Evolutionary conservation across 2,888 invertebrate species (phyloP).

Genomic region (Penaeus monodon): DNA sequence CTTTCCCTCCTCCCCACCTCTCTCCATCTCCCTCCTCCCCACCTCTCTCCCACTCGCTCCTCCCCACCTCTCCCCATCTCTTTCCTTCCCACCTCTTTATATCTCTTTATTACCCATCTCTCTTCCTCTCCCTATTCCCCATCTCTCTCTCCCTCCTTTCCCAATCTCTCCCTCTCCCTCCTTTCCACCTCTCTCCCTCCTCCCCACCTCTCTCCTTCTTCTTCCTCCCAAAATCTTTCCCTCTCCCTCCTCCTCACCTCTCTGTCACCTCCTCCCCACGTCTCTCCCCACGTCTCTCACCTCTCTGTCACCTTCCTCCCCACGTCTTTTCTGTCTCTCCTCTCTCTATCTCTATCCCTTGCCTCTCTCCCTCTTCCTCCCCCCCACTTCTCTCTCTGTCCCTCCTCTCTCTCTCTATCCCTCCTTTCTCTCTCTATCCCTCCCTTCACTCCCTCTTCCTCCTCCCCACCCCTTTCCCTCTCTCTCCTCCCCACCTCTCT

Average conservation of each 20-base stretch:
- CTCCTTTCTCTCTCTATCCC: too few relatives aligned
- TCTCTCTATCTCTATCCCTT: neutral
- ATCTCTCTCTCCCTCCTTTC: too few relatives aligned
- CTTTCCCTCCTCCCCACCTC: neutral
- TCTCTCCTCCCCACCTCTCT: too few relatives aligned
- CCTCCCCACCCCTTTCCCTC: too few relatives aligned
- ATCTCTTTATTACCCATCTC: too few relatives aligned
- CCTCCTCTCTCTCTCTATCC: too few relatives aligned
- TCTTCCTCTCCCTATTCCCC: too few relatives aligned
- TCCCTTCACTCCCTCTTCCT: rapidly evolving
- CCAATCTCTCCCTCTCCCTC: too few relatives aligned
- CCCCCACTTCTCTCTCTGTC: rapidly evolving
- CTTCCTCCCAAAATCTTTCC: neutral
- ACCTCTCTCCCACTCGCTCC: neutral
- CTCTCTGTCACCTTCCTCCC: too few relatives aligned
- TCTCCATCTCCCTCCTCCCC: neutral
- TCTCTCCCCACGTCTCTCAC: neutral
- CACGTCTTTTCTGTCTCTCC: too few relatives aligned
- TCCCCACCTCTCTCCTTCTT: neutral
- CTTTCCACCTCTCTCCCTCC: neutral
- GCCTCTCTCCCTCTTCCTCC: rapidly evolving
- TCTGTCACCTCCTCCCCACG: neutral
- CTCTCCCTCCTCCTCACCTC: neutral
- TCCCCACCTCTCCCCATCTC: too few relatives aligned
- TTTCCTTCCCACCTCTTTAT: too few relatives aligned